A percentile compares a stretch with the other conserved stretches of the same genome.
Evolutionary conservation across 92 coral and sea anemone genomes (phyloP).

Genomic region (Siderastrea radians): DNA sequence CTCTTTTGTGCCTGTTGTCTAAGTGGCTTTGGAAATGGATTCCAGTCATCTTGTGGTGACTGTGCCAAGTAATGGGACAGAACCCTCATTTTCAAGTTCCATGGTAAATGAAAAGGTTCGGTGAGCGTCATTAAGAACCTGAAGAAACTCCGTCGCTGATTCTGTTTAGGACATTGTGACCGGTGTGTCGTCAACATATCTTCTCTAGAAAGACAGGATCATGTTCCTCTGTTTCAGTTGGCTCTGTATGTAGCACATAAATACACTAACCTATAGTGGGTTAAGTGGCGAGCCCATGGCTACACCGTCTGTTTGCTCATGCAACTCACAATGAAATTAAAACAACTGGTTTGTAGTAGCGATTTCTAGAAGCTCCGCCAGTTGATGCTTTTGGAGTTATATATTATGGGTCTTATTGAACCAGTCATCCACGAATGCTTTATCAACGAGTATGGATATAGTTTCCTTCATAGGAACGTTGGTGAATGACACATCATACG

Average conservation of each 20-base stretch:
- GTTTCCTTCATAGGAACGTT: background rate
- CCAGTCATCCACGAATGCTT: constrained; percentile 10
- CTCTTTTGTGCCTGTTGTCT: no score
- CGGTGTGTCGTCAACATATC: constrained; percentile 4
- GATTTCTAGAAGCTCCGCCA: background rate
- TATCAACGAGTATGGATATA: background rate
- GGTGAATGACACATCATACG: background rate
- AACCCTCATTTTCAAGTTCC: no score
- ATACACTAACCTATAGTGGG: constrained; percentile 10
- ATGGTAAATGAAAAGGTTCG: no score
- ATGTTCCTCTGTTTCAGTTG: background rate
- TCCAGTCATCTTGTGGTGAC: no score
- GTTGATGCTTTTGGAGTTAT: constrained; percentile 5
- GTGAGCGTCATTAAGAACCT: no score
- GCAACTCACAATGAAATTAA: background rate
- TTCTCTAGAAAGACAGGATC: background rate
- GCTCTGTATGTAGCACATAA: constrained; percentile 1
- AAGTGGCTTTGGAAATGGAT: no score
- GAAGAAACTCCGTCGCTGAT: no score
- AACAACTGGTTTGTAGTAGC: constrained; percentile 37
- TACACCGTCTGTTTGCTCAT: background rate
- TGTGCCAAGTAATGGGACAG: no score
- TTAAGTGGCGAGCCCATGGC: constrained; percentile 1
- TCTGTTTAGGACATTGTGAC: no score
- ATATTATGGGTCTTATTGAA: constrained; percentile 11